These are phyloP conservation scores for Archivesica marissinica DNA, from an alignment of 1,140 invertebrate genomes.

Conservation along the genomic window DNA sequence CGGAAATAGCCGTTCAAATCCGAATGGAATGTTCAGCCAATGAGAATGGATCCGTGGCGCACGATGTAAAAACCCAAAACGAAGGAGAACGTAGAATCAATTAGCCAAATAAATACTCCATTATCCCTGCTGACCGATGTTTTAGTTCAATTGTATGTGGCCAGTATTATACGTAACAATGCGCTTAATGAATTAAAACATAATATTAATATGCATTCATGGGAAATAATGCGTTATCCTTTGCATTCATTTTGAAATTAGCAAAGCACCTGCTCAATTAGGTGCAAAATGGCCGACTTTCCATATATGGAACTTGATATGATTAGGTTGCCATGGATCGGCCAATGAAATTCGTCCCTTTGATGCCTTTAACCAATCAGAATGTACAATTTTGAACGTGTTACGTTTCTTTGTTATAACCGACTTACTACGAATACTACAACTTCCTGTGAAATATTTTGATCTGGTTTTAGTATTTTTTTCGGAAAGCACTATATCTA, in stretches of 20 bases:
- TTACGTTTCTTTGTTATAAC: slow-evolving; percentile 77
- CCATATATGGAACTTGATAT: slow-evolving; percentile 71
- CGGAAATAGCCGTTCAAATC: too few relatives aligned
- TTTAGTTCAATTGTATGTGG: too few relatives aligned
- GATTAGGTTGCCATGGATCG: slow-evolving; percentile 64
- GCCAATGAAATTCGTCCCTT: slow-evolving; percentile 69
- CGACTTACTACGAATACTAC: slow-evolving; percentile 75
- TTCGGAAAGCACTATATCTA: slow-evolving; percentile 15
- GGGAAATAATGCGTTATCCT: background rate
- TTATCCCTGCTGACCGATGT: too few relatives aligned
- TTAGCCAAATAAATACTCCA: too few relatives aligned
- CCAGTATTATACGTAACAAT: too few relatives aligned
- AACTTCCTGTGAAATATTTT: slow-evolving; percentile 64
- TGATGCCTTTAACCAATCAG: slow-evolving; percentile 74
- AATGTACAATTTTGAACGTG: slow-evolving; percentile 72
- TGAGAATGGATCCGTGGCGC: too few relatives aligned
- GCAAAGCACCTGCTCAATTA: slow-evolving; percentile 64
- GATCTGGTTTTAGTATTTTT: slow-evolving; percentile 47
- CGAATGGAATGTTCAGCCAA: too few relatives aligned
- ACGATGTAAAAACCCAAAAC: too few relatives aligned
- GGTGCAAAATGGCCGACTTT: slow-evolving; percentile 68
- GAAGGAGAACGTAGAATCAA: too few relatives aligned
- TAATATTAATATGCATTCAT: background rate
- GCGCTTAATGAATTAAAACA: too few relatives aligned
- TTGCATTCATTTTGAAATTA: slow-evolving; percentile 35